These are phyloP conservation scores for Gymnoscopelus braueri DNA, from an alignment of 2,797 vertebrate genomes.

Conservation along the genomic window DNA sequence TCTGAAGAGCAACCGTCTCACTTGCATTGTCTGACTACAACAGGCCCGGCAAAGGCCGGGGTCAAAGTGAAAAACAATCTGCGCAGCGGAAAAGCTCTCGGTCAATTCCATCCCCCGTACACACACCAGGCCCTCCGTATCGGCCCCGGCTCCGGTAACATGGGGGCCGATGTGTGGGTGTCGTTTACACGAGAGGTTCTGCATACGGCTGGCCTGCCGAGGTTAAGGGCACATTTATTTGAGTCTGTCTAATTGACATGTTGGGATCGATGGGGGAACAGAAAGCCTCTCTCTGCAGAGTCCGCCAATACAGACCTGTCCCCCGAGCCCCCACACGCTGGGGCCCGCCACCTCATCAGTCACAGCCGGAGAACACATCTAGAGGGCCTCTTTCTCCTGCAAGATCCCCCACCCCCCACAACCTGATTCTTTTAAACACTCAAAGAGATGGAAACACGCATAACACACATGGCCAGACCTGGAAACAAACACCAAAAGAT, in stretches of 20 bases:
- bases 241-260: slow-evolving; percentile 79
- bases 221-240: slow-evolving; percentile 79
- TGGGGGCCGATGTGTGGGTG: slow-evolving; percentile 57
- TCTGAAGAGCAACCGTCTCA: slow-evolving; percentile 11
- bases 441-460: slow-evolving; percentile 27
- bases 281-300: slow-evolving; percentile 71
- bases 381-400: slow-evolving; percentile 41
- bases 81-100: slow-evolving; percentile 62
- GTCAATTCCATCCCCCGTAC: slow-evolving; percentile 54
- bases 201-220: slow-evolving; percentile 51
- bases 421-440: slow-evolving; percentile 51
- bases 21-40: slow-evolving; percentile 27
- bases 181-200: slow-evolving; percentile 69
- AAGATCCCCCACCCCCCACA: slow-evolving; percentile 31
- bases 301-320: slow-evolving; percentile 71
- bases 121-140: slow-evolving; percentile 56
- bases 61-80: slow-evolving; percentile 77
- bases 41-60: slow-evolving; percentile 24
- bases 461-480: slow-evolving; percentile 41
- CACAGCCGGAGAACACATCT: slow-evolving; percentile 68
- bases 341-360: slow-evolving; percentile 73
- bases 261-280: slow-evolving; percentile 76
- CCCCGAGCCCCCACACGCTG: slow-evolving; percentile 62
- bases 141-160: slow-evolving; percentile 61
- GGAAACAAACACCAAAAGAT: slow-evolving; percentile 20